These are phyloP conservation scores for Hemicrepidius hirtus DNA, from an alignment of 2,888 invertebrate species.

Conservation along the genomic window DNA sequence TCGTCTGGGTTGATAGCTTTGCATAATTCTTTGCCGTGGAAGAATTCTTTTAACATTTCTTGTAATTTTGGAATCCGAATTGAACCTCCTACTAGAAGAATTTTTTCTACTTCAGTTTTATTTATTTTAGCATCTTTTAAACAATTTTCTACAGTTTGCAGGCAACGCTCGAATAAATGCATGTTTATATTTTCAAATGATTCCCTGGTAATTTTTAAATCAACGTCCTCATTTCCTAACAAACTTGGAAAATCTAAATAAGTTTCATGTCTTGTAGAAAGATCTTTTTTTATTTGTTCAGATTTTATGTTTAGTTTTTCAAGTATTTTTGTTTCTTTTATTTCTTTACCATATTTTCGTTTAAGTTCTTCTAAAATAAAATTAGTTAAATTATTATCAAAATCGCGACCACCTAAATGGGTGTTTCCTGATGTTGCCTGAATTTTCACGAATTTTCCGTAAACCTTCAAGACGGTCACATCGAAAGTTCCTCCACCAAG, in stretches of 20 bases:
- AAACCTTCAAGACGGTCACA: slow-evolving; percentile 55
- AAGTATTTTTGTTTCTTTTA: slow-evolving; percentile 1
- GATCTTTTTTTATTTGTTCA: slow-evolving; percentile 29
- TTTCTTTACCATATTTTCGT: slow-evolving; percentile 9
- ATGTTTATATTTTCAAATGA: slow-evolving; percentile 52
- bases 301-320: slow-evolving; percentile 17
- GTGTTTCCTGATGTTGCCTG: slow-evolving; percentile 57
- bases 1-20: slow-evolving; percentile 58
- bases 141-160: slow-evolving; percentile 86
- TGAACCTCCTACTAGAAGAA: slow-evolving; percentile 59
- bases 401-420: slow-evolving; percentile 59
- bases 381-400: slow-evolving; percentile 54
- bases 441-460: slow-evolving; percentile 66
- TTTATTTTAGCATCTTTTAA: slow-evolving; percentile 87
- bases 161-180: slow-evolving; percentile 47
- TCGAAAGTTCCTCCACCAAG: slow-evolving; percentile 62
- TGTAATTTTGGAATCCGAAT: slow-evolving; percentile 57
- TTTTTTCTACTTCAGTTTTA: slow-evolving; percentile 83
- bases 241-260: slow-evolving; percentile 17
- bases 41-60: slow-evolving; percentile 50
- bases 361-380: slow-evolving; percentile 41
- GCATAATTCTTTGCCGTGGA: slow-evolving; percentile 63
- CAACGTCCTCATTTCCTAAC: slow-evolving; percentile 28
- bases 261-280: not conserved
- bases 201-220: slow-evolving; percentile 49